Evolutionary conservation across 2,888 invertebrate species (phyloP).

Genomic region (Aelia acuminata): DNA sequence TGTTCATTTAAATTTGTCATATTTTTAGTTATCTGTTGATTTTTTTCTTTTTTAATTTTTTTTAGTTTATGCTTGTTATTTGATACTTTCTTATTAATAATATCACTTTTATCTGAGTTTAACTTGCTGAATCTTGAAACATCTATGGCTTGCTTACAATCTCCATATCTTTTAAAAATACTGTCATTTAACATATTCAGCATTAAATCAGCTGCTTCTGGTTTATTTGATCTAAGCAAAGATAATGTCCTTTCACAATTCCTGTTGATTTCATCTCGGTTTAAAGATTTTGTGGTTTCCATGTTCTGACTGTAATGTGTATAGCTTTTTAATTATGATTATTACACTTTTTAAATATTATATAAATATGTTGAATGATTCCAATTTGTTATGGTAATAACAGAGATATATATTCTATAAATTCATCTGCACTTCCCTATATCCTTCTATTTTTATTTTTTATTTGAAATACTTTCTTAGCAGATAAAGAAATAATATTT

Average conservation of each 20-base stretch:
- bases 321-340: neutral
- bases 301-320: neutral
- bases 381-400: neutral
- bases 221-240: conserved; percentile 34
- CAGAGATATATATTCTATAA: neutral
- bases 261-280: neutral
- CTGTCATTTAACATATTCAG: conserved; percentile 19
- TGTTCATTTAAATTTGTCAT: neutral
- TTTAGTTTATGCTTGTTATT: neutral
- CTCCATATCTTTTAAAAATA: conserved; percentile 22
- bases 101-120: neutral
- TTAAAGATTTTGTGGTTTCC: conserved; percentile 9
- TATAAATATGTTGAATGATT: neutral
- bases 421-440: neutral
- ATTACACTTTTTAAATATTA: neutral
- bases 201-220: conserved; percentile 46
- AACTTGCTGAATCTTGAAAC: neutral
- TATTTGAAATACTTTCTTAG: neutral
- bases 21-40: neutral
- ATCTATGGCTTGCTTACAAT: conserved; percentile 2
- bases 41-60: neutral
- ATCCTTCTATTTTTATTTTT: neutral
- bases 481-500: neutral
- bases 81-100: neutral
- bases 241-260: neutral